Evolutionary conservation across 2,888 invertebrate species (phyloP), one percentile per base, ranked within the genome.

Genomic region (Cryptosula pallasiana): DNA sequence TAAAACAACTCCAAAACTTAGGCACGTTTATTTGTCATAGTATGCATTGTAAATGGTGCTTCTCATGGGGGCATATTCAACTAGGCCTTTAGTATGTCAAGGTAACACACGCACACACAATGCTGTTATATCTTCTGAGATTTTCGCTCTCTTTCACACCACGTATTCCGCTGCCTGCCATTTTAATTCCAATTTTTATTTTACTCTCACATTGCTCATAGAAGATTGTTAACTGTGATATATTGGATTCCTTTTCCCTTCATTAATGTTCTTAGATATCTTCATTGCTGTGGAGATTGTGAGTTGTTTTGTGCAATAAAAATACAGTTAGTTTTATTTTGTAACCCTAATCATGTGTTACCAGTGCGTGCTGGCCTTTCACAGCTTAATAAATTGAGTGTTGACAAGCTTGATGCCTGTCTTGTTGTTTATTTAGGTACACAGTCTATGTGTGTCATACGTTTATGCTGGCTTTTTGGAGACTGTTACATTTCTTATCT

Each of bases 241-340:
- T 63, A 25, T 32, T 63, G 32, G 20, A 3, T 63, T 63, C 32
- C 27, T 34, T 63, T 55, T 63, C 32, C 63, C 32, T 29, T 16
- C 63, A 63, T 63, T 5, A 63, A 63, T 16, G 29, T 32, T 9
- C 5, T 25, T 63, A 63, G 63, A 63, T 63, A 29, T 27, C 45
- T 45, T 20, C 45, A 45, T 45, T 45, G 45, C 45, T 45, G 45
- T 45, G 9, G 20, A 45, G 45, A 45, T 45, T 45, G 5, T 34
- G 63, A 63, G 63, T 63, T 63, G 63, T 63, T 45, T 45, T 63
- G 63, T 63, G 63, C 63, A 63, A 63, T 63, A 63, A 27, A 63
- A 34, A 13, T 32, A 13, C 13, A 63, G 13, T 63, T 63, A 3
- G 20, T 25, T 63, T 63, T 32, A 29, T 45, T 45, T 45, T 13